Evolutionary conservation across 2,113 vertebrate genomes (phyloP).

Genomic region (Gavia stellata): DNA sequence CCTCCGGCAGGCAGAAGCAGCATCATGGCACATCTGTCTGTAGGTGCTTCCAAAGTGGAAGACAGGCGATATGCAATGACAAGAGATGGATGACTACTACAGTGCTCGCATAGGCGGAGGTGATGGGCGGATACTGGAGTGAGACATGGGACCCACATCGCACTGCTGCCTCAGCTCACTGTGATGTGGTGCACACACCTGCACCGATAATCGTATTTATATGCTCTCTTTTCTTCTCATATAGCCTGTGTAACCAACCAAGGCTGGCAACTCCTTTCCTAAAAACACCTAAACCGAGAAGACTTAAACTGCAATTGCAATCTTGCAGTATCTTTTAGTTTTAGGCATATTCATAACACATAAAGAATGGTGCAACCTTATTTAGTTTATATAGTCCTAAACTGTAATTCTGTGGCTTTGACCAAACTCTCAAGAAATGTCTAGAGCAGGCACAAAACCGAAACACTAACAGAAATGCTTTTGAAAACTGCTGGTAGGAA

Average conservation of each 20-base stretch:
- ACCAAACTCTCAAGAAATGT: not conserved
- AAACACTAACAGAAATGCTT: not conserved
- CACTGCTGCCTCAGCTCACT: not conserved
- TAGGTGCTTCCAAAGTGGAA: not conserved
- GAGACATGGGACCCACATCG: not conserved
- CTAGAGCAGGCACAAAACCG: not conserved
- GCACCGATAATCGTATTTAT: not conserved
- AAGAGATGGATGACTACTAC: not conserved
- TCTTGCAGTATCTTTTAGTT: accelerated
- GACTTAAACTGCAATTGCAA: not conserved
- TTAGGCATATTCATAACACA: not conserved
- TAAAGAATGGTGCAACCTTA: not conserved
- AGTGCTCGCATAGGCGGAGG: not conserved
- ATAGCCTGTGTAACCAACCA: not conserved
- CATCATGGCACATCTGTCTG: not conserved
- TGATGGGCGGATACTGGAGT: not conserved
- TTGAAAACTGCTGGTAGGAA: not conserved
- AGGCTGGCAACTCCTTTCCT: not conserved
- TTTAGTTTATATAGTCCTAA: not conserved
- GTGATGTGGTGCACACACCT: not conserved
- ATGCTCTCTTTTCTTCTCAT: not conserved
- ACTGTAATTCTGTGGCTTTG: not conserved
- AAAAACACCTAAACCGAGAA: not conserved
- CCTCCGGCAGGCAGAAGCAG: not conserved
- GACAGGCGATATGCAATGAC: not conserved